Evolutionary conservation across 2,797 vertebrate genomes (phyloP).

Genomic region (Acomys russatus): DNA sequence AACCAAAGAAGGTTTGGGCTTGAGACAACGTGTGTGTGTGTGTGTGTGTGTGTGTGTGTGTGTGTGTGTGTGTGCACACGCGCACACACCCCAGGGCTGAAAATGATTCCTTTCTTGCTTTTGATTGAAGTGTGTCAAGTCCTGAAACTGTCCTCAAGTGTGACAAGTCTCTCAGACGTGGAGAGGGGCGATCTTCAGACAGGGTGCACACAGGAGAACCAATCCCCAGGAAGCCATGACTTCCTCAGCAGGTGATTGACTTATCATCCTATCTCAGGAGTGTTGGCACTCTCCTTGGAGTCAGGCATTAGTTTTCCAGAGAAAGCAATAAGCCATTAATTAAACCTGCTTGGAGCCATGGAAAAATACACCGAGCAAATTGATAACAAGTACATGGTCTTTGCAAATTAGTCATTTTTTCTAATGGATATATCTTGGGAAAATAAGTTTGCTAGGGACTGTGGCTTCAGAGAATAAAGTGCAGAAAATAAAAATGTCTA

Average conservation of each 20-base stretch:
- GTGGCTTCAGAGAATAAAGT: background rate
- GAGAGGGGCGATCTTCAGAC: background rate
- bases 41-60: background rate
- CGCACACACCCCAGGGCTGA: background rate
- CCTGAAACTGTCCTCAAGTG: background rate
- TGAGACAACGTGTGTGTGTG: background rate
- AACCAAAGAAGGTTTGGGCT: background rate
- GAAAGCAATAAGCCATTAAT: slow-evolving; percentile 62
- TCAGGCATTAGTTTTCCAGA: slow-evolving; percentile 49
- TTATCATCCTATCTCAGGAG: background rate
- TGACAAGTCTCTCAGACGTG: background rate
- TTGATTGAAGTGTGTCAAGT: background rate
- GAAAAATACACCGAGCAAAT: slow-evolving; percentile 44
- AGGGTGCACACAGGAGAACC: background rate
- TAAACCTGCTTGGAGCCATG: slow-evolving; percentile 23
- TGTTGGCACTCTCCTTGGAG: background rate
- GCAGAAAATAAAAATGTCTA: background rate
- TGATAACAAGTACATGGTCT: background rate
- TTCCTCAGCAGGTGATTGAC: slow-evolving; percentile 55
- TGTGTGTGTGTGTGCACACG: too few species aligned
- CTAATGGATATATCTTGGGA: background rate
- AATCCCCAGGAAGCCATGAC: background rate
- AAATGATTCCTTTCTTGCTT: slow-evolving; percentile 28
- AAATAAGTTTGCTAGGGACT: slow-evolving; percentile 24
- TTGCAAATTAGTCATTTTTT: background rate